phyloP scores from a whole-genome alignment of 2,888 invertebrate genomes.

The Archaeoteleia sp. region DNA sequence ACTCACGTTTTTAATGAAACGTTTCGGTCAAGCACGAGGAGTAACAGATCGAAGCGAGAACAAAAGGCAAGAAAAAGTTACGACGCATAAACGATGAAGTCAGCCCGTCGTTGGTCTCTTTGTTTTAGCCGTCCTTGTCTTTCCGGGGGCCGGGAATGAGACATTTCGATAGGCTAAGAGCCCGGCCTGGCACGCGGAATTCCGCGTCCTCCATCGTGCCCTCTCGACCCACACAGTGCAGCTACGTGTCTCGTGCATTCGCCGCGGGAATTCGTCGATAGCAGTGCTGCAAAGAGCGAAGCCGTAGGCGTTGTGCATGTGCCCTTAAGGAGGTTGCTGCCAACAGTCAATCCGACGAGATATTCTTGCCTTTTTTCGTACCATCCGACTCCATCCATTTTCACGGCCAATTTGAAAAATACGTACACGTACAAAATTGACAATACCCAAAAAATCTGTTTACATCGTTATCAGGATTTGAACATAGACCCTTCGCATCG shows the following conservation, averaged over 20 bases:
- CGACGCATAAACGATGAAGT: conserved; percentile 9
- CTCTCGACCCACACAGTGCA: conserved; percentile 44
- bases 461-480: too few species aligned
- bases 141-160: conserved; percentile 22
- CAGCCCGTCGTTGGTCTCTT: conserved; percentile 10
- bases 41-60: neutral
- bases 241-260: conserved; percentile 30
- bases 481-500: too few species aligned
- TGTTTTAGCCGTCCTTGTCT: conserved; percentile 35
- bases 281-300: conserved; percentile 19
- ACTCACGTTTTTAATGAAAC: neutral
- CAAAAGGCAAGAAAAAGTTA: neutral
- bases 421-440: too few species aligned
- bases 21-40: neutral
- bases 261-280: conserved; percentile 57
- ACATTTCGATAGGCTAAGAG: conserved; percentile 37
- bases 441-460: too few species aligned
- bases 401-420: too few species aligned
- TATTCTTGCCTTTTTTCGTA: too few species aligned
- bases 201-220: conserved; percentile 60
- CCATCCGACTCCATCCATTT: too few species aligned
- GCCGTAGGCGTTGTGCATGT: conserved; percentile 35
- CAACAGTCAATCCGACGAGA: too few species aligned
- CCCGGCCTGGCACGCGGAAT: conserved; percentile 59
- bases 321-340: conserved; percentile 38